Conservation (phyloP, 2,888 invertebrate species). For the Leptarthrus brevirostris region DNA sequence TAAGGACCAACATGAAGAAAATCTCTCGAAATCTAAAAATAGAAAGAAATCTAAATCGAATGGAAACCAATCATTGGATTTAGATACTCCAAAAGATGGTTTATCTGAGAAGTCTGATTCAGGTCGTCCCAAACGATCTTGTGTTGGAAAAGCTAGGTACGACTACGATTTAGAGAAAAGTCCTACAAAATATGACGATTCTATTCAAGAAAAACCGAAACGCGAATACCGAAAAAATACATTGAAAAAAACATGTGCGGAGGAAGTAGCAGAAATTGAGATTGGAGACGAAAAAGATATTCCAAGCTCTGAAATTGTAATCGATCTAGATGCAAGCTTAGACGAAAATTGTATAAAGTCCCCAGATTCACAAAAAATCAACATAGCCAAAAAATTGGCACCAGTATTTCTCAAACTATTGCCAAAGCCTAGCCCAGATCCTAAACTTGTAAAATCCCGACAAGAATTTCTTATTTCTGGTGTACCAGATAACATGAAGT, state of each 20-base stretch:
- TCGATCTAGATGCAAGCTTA: not conserved
- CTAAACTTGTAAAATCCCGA: constrained; percentile 72
- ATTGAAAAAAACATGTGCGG: not conserved
- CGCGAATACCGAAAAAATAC: not conserved
- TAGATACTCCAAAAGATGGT: not conserved
- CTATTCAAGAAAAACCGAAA: not conserved
- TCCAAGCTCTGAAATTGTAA: not conserved
- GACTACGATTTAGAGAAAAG: constrained; percentile 61
- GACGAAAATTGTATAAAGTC: not conserved
- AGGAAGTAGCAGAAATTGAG: not conserved
- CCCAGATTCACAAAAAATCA: constrained; percentile 55
- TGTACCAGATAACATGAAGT: constrained; percentile 74
- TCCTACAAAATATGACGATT: constrained; percentile 57
- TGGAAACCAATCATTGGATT: not conserved
- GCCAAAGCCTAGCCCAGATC: constrained; percentile 72
- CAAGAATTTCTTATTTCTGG: constrained; percentile 78
- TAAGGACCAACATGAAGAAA: not conserved
- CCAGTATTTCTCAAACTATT: constrained; percentile 74
- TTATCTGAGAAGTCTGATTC: constrained; percentile 53
- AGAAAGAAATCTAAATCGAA: not conserved
- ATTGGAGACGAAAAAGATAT: not conserved
- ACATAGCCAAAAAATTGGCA: constrained; percentile 71
- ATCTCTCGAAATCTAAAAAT: not conserved
- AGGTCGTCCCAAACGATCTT: constrained; percentile 62
- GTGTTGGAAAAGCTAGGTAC: constrained; percentile 62